phyloP scores from a whole-genome alignment of 2,888 invertebrate genomes.

The Tenodera sinensis region DNA sequence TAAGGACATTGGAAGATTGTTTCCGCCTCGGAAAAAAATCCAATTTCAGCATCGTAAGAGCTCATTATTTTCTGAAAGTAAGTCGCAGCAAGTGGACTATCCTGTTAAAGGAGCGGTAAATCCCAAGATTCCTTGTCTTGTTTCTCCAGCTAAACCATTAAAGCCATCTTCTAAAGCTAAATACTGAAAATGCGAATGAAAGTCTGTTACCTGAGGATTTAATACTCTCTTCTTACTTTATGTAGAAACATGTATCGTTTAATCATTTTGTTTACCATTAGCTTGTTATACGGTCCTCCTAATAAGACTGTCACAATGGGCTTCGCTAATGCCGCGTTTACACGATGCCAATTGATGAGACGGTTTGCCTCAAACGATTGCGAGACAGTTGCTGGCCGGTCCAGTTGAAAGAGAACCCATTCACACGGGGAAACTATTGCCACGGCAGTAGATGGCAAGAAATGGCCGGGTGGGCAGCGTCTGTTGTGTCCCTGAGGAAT shows the following conservation, averaged over 20 bases:
- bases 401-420: no score
- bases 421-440: no score
- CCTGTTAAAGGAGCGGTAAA: background rate
- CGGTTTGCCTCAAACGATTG: no score
- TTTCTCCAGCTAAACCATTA: background rate
- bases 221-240: background rate
- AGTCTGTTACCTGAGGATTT: background rate
- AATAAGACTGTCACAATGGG: no score
- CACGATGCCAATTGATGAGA: no score
- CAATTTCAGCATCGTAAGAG: background rate
- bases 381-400: no score
- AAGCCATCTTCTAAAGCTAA: background rate
- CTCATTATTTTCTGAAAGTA: background rate
- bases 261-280: background rate
- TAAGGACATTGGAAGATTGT: background rate
- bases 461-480: no score
- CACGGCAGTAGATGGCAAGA: no score
- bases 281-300: background rate
- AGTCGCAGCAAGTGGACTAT: background rate
- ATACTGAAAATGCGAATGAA: background rate
- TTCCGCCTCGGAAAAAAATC: background rate
- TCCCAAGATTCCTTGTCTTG: background rate
- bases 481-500: no score
- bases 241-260: background rate
- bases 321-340: no score